A percentile compares a stretch with the other conserved stretches of the same genome.
These are phyloP conservation scores for Eutolmus rufibarbis DNA, from an alignment of 2,888 invertebrate species.

Conservation along the genomic window DNA sequence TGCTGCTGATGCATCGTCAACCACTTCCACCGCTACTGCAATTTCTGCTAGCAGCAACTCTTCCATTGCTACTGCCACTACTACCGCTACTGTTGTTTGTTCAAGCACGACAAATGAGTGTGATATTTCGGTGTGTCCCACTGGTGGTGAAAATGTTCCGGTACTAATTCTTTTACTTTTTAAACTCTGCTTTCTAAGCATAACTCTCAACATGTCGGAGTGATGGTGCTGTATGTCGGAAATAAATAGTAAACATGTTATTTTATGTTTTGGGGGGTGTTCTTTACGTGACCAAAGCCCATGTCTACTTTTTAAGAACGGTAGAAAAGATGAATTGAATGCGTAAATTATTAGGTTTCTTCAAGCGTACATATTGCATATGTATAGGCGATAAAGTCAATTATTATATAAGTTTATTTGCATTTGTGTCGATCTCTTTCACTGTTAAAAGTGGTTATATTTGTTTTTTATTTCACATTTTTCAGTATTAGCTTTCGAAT, in stretches of 20 bases:
- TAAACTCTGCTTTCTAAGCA: background rate
- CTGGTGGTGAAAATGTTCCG: slow-evolving; percentile 61
- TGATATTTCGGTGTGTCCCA: slow-evolving; percentile 52
- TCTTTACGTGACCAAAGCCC: too few species aligned
- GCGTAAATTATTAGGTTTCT: too few species aligned
- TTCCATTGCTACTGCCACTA: slow-evolving; percentile 44
- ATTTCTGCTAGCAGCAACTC: slow-evolving; percentile 16
- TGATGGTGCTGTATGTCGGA: background rate
- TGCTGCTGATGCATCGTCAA: slow-evolving; percentile 49
- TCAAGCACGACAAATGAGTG: slow-evolving; percentile 60
- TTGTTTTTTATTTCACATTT: too few species aligned
- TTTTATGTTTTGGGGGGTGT: too few species aligned
- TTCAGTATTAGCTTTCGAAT: too few species aligned
- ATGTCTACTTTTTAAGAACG: too few species aligned
- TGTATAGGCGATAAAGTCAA: background rate
- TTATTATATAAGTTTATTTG: background rate
- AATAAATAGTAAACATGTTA: background rate
- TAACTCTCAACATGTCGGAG: background rate
- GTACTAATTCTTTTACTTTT: slow-evolving; percentile 63
- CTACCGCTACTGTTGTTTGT: slow-evolving; percentile 57
- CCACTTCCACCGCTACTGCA: slow-evolving; percentile 31
- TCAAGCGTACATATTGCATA: too few species aligned
- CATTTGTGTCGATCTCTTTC: too few species aligned
- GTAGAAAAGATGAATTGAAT: too few species aligned
- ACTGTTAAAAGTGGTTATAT: too few species aligned